phyloP scores from a whole-genome alignment of 1,140 invertebrate species.

The Anadara kagoshimensis region DNA sequence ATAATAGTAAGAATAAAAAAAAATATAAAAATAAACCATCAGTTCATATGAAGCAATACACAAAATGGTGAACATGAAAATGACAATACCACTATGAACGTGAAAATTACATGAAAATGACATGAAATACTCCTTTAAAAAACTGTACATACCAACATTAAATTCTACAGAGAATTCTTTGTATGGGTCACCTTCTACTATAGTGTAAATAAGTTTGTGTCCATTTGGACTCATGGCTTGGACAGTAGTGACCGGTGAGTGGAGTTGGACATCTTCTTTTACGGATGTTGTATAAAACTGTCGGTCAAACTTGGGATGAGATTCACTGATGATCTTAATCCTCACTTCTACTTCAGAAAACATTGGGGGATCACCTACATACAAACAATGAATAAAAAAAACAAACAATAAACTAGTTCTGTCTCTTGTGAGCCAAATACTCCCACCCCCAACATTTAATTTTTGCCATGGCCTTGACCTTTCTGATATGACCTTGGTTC shows the following conservation, averaged over 20 bases:
- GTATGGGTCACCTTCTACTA: conserved; percentile 67
- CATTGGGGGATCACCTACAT: conserved; percentile 84
- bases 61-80: conserved; percentile 1
- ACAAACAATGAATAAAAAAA: too few relatives aligned
- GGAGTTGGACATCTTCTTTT: conserved; percentile 87
- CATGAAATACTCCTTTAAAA: too few relatives aligned
- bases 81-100: too few relatives aligned
- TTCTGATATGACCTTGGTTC: too few relatives aligned
- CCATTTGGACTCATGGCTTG: conserved; percentile 88
- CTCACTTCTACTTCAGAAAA: conserved; percentile 86
- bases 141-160: conserved; percentile 85
- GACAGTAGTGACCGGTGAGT: conserved; percentile 84
- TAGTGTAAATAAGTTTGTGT: conserved; percentile 77
- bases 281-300: conserved; percentile 88
- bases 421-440: too few relatives aligned
- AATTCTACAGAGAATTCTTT: conserved; percentile 76
- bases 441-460: too few relatives aligned
- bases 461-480: too few relatives aligned
- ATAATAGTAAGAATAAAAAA: background rate
- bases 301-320: conserved; percentile 91
- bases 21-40: background rate
- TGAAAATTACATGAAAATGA: background rate
- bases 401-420: too few relatives aligned
- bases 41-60: background rate
- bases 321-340: conserved; percentile 90